These are phyloP conservation scores for Lithobates pipiens DNA, from an alignment of 2,797 vertebrate genomes.

Conservation along the genomic window DNA sequence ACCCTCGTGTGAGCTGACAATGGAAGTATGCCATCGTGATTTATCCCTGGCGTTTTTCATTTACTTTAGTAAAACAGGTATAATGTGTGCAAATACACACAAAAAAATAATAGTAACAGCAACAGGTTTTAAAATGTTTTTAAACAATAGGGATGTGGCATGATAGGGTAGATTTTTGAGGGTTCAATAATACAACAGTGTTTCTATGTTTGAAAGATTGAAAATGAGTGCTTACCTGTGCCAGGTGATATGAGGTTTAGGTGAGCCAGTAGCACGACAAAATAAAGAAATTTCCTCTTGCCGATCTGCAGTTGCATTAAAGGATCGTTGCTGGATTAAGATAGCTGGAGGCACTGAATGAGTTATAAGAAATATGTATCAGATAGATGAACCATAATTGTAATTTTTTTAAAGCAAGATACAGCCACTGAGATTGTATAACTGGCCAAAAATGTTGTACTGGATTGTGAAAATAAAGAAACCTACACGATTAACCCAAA, in stretches of 20 bases:
- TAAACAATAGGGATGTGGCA: too few species aligned
- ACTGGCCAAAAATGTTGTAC: not conserved
- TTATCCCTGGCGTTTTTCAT: too few species aligned
- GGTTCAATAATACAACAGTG: too few species aligned
- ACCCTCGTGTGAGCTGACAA: too few species aligned
- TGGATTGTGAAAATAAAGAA: not conserved
- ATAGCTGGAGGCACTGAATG: slow-evolving; percentile 90
- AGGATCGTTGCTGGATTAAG: slow-evolving; percentile 87
- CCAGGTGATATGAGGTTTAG: slow-evolving; percentile 91
- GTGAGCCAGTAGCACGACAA: slow-evolving; percentile 90
- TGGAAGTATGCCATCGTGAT: too few species aligned
- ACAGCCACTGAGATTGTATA: not conserved
- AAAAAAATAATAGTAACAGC: too few species aligned
- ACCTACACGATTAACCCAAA: not conserved
- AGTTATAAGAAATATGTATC: slow-evolving; percentile 19
- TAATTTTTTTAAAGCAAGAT: not conserved
- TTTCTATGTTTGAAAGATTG: not conserved
- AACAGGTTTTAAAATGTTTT: too few species aligned
- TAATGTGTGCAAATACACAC: too few species aligned
- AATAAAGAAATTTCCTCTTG: slow-evolving; percentile 89
- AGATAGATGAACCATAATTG: not conserved
- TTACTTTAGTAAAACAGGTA: too few species aligned
- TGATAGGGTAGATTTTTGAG: too few species aligned
- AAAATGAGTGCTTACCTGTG: slow-evolving; percentile 80
- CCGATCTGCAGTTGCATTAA: slow-evolving; percentile 95